Evolutionary conservation across 2,888 invertebrate species (phyloP), one percentile per base, ranked within the genome.

Genomic region (Platycheirus rosarum): DNA sequence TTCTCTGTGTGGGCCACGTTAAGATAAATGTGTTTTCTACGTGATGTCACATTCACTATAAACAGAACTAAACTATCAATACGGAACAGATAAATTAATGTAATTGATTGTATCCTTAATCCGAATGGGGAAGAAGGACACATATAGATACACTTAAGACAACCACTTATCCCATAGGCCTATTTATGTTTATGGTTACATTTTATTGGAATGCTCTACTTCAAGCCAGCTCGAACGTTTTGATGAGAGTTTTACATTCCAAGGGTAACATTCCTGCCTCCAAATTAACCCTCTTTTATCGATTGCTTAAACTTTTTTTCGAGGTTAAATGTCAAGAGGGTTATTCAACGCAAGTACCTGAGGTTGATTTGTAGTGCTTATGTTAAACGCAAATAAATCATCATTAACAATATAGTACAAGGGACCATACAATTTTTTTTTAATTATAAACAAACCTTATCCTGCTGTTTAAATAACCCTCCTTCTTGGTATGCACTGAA

Each of bases 31-130:
- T 14, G 9, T 29, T 26, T 26, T 5, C 6, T 29, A 11, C 26
- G 42, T 60, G 29, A 5, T 26, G 16, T 23, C 16, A n/a, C 8
- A 42, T 26, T 14, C 16, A 11, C 26, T 55, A 2, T n/a, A 16
- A 60, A 60, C 26, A 26, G n/a, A 26, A 26, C 26, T 26, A 6
- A 23, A 60, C 26, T n/a, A 37, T 42, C 9, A 42, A 60, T 60
- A 23, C 37, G 37, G 16, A 5, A 60, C 6, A 14, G 42, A 42
- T 42, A 42, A 16, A 60, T 42, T 60, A 42, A 42, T 42, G 16
- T 42, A 60, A 60, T 60, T 60, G 57, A 60, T 42, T 42, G 16
- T 16, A 48, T 48, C 48, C 26, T 26, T n/a, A 48, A 5, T 1
- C 23, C 48, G 11, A 11, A 48, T 13, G 13, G 37, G 13, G 13